Evolutionary conservation across 2,113 vertebrate genomes (phyloP).

Genomic region (Podarcis muralis): DNA sequence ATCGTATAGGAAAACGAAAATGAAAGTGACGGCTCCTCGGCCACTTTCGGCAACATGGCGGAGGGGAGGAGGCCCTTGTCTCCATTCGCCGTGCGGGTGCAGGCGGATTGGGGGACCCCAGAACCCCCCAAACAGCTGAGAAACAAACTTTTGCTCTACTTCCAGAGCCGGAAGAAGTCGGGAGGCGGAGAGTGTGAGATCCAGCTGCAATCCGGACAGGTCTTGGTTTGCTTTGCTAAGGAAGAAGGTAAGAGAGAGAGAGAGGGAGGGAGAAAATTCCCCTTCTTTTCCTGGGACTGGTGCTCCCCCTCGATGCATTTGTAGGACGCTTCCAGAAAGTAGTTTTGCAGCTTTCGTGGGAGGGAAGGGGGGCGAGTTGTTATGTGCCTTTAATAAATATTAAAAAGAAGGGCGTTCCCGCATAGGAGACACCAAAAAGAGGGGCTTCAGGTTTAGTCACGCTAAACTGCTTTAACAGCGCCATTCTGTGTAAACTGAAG

Average conservation of each 20-base stretch:
- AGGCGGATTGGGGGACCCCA: conserved; percentile 52
- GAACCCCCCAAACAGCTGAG: conserved; percentile 56
- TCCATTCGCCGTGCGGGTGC: conserved; percentile 44
- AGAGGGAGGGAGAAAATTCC: fast-evolving
- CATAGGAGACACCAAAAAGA: background rate
- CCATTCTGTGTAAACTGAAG: background rate
- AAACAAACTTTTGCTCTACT: conserved; percentile 84
- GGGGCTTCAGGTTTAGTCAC: background rate
- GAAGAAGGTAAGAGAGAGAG: conserved; percentile 72
- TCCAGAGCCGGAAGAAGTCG: conserved; percentile 83
- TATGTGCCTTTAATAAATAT: background rate
- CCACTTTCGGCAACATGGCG: background rate
- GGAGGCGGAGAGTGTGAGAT: conserved; percentile 85
- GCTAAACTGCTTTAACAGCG: background rate
- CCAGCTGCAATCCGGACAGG: background rate
- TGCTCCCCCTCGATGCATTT: background rate
- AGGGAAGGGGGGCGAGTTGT: background rate
- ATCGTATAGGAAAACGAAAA: background rate
- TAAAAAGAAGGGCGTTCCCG: background rate
- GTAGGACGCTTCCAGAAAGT: background rate
- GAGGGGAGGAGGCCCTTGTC: fast-evolving
- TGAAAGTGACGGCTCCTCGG: fast-evolving
- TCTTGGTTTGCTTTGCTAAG: conserved; percentile 70
- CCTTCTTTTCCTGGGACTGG: background rate
- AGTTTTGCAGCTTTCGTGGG: background rate